phyloP scores from a whole-genome alignment of 2,113 vertebrate genomes.

The Anarrhichthys ocellatus region DNA sequence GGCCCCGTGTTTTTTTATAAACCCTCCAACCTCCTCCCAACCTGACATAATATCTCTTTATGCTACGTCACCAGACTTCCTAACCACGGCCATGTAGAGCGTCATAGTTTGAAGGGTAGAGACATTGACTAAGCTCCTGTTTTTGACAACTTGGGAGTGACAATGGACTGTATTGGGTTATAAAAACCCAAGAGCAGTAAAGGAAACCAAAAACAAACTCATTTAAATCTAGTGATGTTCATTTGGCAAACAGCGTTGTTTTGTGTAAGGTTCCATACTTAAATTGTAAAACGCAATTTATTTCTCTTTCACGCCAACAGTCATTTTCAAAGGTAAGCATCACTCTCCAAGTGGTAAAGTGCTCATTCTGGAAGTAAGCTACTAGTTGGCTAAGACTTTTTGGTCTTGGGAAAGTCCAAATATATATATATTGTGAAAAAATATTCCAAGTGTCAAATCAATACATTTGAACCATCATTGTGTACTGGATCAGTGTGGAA shows the following conservation, averaged over 20 bases:
- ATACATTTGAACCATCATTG: neutral
- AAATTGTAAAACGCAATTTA: constrained; percentile 63
- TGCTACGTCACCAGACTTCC: neutral
- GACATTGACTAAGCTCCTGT: neutral
- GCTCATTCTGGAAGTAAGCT: constrained; percentile 5
- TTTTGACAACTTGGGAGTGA: neutral
- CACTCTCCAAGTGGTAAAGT: constrained; percentile 50
- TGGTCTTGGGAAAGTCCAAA: neutral
- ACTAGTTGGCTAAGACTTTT: neutral
- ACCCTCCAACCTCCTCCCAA: neutral
- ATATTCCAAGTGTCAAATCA: constrained; percentile 1
- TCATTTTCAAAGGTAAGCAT: constrained; percentile 77
- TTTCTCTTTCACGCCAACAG: constrained; percentile 78
- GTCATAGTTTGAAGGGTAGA: neutral
- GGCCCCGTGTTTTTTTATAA: neutral
- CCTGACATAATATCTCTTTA: neutral
- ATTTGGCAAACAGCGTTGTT: constrained; percentile 14
- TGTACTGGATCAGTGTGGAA: neutral
- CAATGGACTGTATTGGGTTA: neutral
- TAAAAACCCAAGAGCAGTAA: neutral
- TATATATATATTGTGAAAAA: neutral
- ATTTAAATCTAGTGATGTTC: neutral
- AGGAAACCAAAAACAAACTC: neutral
- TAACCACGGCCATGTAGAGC: neutral
- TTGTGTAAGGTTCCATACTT: constrained; percentile 38